A percentile compares a stretch with the other conserved stretches of the same genome.
phyloP scores from a whole-genome alignment of 1,140 invertebrate species.

The Diplogasteroides magnus region DNA sequence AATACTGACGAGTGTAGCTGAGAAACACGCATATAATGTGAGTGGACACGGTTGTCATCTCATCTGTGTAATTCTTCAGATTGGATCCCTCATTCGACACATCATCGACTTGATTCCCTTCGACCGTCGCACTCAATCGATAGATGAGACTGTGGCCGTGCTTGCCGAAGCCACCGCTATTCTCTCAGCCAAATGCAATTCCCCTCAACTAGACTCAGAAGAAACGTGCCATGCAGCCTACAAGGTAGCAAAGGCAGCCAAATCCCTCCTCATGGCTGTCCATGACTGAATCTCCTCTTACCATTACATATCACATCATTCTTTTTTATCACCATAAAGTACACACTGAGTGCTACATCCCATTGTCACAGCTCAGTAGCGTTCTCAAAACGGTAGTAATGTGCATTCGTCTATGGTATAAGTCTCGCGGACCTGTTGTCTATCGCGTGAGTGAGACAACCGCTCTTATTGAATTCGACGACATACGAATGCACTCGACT shows the following conservation, averaged over 20 bases:
- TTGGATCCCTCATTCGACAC: background rate
- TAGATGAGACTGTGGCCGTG: background rate
- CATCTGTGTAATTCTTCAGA: background rate
- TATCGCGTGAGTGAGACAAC: too few relatives aligned
- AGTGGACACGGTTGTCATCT: background rate
- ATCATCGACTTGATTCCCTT: background rate
- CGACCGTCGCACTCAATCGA: background rate
- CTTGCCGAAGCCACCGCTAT: background rate
- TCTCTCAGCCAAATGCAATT: background rate
- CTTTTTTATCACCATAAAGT: too few relatives aligned
- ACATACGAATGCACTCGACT: too few relatives aligned
- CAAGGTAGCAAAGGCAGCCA: background rate
- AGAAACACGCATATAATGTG: background rate
- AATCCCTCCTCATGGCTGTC: background rate
- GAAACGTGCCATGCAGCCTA: background rate
- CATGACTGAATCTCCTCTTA: background rate
- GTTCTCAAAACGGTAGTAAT: too few relatives aligned
- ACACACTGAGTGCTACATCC: too few relatives aligned
- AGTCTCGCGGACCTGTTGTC: too few relatives aligned
- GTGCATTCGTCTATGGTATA: too few relatives aligned
- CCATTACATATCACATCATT: too few relatives aligned
- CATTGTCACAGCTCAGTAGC: too few relatives aligned
- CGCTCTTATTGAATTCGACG: too few relatives aligned
- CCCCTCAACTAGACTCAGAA: background rate
- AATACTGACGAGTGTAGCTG: background rate